Base-by-base conservation (phyloP, 2,888 invertebrate species). In the Allygus modestus region DNA sequence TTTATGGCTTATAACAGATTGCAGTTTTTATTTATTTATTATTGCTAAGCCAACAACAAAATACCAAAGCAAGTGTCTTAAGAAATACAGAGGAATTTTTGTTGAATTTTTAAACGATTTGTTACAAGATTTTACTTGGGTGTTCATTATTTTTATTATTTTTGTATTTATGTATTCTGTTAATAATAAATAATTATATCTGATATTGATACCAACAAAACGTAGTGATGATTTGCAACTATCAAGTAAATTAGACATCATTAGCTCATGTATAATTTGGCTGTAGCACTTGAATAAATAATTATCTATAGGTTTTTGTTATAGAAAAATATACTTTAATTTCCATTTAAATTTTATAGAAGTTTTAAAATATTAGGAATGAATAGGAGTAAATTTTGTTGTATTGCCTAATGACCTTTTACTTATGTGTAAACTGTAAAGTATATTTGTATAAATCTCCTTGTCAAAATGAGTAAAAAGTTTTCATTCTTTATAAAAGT, bases 31-130 rank as follows among this genome's bases (percentile, higher is more conserved):
- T n/a, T n/a, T n/a, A n/a, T n/a, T n/a, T n/a, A n/a, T n/a, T n/a
- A n/a, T n/a, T n/a, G n/a, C n/a, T n/a, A n/a, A n/a, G 28, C 31
- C 65, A 65, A 37, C 41, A 73, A 69, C 17, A 69, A 69, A 73
- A 73, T 73, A 43, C 73, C 73, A 73, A 73, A 73, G n/a, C 0
- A 73, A 73, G 73, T 73, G 73, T 73, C 73, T 73, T 73, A 73
- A 73, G 28, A 65, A 28, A 15, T 65, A 58, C 23, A 23, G 23
- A 58, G 20, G 23, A 23, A 12, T 23, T 58, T 58, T 58, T 58
- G 20, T 23, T 23, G 20, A 51, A 5, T 51, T 51, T 51, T 51
- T 1, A 51, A 1, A 23, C 58, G 20, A 26, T 23, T 23, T 58
- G 5, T 2, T 58, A 58, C 23, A 58, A 7, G 5, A 9, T 37